Evolutionary conservation across 2,888 invertebrate genomes (phyloP), one percentile per base, ranked within the genome.

Genomic region (Laspeyria flexula): DNA sequence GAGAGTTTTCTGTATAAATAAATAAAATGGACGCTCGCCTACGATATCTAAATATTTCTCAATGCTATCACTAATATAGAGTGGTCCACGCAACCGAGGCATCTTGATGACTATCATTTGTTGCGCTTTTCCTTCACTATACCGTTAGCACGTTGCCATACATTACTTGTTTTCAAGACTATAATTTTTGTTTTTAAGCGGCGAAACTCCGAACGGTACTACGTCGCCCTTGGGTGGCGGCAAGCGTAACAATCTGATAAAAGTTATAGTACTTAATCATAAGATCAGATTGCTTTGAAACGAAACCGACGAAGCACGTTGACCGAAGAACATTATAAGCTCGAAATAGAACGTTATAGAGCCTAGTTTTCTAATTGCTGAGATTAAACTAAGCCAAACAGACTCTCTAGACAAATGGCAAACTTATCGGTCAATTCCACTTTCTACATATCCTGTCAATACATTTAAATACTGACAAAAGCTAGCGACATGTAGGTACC

Each of bases 41-140:
- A 34, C 34, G 23, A 35, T 23, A 27, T 50, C 29, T 50, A 35
- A 50, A 40, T 40, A 50, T 50, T 43, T 35, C 43, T 40, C 44
- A 50, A 50, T 44, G 40, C 43, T 25, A 47, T 41, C 47, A 12
- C 29, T 34, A 12, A 29, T 34, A 30, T 33, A 39, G 18, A 33
- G 18, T 38, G 33, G 42, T 48, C 43, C 27, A 34, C 39, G 15
- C 21, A 29, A 31, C 31, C 25, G 27, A 41, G 18, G 34, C 29
- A 29, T 13, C 23, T 31, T 44, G 44, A 43, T 44, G 30, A 44
- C 29, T 44, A 35, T 50, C 21, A 49, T 39, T 50, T 23, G 11
- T 13, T 12, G 11, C 13, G 15, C 21, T 12, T 34, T 40, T 33
- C 21, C 29, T 40, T 43, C 18, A 10, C 21, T 39, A 16, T 34